Conservation (phyloP, 2,113 vertebrate genomes). For the Notechis scutatus region DNA sequence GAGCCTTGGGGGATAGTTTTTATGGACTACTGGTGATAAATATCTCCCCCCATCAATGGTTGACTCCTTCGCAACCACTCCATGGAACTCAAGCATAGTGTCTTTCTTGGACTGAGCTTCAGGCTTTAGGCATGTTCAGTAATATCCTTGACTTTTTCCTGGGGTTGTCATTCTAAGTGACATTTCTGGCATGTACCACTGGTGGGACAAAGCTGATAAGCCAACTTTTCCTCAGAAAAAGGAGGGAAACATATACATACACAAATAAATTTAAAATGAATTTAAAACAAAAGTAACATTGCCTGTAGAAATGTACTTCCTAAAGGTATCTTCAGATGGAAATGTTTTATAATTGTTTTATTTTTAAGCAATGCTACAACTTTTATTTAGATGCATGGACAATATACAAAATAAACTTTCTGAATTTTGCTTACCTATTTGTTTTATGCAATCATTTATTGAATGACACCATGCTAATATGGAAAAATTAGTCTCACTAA, state of each 20-base stretch:
- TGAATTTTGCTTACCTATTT: background rate
- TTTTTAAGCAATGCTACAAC: too few relatives aligned
- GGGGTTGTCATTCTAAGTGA: slow-evolving; percentile 65
- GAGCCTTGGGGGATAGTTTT: slow-evolving; percentile 61
- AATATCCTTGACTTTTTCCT: slow-evolving; percentile 69
- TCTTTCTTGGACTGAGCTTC: slow-evolving; percentile 66
- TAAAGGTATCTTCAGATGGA: background rate
- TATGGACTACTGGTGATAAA: slow-evolving; percentile 49
- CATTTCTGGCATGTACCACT: slow-evolving; percentile 67
- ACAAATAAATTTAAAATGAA: background rate
- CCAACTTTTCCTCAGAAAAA: slow-evolving; percentile 54
- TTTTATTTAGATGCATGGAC: background rate
- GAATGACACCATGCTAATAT: background rate
- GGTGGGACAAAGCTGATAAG: slow-evolving; percentile 66
- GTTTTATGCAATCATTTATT: background rate
- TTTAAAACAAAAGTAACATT: background rate
- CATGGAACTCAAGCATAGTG: slow-evolving; percentile 58
- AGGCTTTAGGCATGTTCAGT: slow-evolving; percentile 63
- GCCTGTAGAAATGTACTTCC: too few relatives aligned
- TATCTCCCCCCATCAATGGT: slow-evolving; percentile 45
- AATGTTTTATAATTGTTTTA: background rate
- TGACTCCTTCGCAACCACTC: slow-evolving; percentile 54
- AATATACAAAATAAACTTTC: background rate
- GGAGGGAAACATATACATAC: background rate
- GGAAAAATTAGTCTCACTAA: background rate